Evolutionary conservation across 2,797 vertebrate genomes (phyloP).

Genomic region (Fistularia commersonii): DNA sequence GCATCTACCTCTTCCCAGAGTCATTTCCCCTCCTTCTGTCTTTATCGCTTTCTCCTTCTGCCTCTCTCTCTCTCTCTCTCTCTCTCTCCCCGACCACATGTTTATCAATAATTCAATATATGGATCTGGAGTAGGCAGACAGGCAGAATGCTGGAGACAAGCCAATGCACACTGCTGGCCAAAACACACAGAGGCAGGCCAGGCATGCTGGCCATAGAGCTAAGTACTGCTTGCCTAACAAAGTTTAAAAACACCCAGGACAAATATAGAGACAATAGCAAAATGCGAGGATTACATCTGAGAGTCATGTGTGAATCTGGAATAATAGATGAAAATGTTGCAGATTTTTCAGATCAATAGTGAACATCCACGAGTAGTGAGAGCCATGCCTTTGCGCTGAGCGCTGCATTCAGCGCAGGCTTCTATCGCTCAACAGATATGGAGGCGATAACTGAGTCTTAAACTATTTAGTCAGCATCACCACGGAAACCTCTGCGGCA

Average conservation of each 20-base stretch:
- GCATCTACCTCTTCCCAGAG: constrained; percentile 22
- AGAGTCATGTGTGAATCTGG: too few relatives aligned
- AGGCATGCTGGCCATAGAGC: constrained; percentile 5
- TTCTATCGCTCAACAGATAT: too few relatives aligned
- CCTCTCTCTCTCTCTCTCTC: constrained; percentile 16
- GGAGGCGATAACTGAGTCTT: too few relatives aligned
- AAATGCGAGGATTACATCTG: too few relatives aligned
- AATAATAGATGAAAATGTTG: too few relatives aligned
- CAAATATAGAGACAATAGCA: too few relatives aligned
- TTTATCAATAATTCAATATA: constrained; percentile 78
- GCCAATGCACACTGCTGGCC: constrained; percentile 37
- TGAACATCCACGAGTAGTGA: too few relatives aligned
- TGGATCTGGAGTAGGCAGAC: constrained; percentile 68
- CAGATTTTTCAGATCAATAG: too few relatives aligned
- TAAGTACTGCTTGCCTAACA: not conserved
- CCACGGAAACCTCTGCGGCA: too few relatives aligned
- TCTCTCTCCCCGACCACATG: constrained; percentile 41
- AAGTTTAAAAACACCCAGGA: constrained; percentile 14
- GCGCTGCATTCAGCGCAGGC: too few relatives aligned
- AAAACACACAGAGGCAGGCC: constrained; percentile 32
- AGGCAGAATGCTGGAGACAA: constrained; percentile 55
- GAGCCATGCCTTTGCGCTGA: too few relatives aligned
- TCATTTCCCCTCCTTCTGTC: constrained; percentile 26
- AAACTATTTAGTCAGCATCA: too few relatives aligned
- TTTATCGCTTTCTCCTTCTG: constrained; percentile 32